These are phyloP conservation scores for Toxonevra muliebris DNA, from an alignment of 2,888 invertebrate genomes.

Conservation along the genomic window DNA sequence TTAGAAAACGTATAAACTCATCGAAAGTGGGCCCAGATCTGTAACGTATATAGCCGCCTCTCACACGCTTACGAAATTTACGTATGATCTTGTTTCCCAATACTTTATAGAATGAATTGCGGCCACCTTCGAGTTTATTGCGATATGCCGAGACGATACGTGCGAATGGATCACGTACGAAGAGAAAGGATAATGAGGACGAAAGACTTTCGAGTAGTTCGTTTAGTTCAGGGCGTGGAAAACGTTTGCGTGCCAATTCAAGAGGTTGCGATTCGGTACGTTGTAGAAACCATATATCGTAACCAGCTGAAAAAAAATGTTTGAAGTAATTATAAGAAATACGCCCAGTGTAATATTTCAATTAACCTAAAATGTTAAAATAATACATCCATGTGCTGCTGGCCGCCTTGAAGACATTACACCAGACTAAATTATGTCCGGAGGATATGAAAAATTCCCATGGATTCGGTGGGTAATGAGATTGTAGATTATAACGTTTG, in stretches of 20 bases:
- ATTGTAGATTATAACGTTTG: constrained; percentile 62
- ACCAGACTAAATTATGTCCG: constrained; percentile 77
- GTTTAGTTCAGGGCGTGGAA: constrained; percentile 73
- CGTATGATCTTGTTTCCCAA: constrained; percentile 73
- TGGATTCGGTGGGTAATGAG: constrained; percentile 70
- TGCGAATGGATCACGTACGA: constrained; percentile 79
- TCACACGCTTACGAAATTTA: constrained; percentile 66
- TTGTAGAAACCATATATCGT: constrained; percentile 70
- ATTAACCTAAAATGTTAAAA: constrained; percentile 75
- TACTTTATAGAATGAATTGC: constrained; percentile 75
- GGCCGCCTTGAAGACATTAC: constrained; percentile 79
- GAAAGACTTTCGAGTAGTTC: constrained; percentile 73
- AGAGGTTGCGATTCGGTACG: constrained; percentile 72
- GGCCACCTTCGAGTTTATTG: constrained; percentile 77
- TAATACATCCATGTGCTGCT: constrained; percentile 85
- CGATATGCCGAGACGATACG: constrained; percentile 77
- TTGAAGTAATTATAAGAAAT: constrained; percentile 4
- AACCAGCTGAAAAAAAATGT: constrained; percentile 66
- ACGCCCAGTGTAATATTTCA: no score
- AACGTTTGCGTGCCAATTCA: constrained; percentile 74
- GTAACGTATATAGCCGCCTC: constrained; percentile 23
- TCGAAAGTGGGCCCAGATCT: constrained; percentile 72
- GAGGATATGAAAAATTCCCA: constrained; percentile 79
- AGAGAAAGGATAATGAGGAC: constrained; percentile 73
- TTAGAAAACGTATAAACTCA: constrained; percentile 76